Evolutionary conservation across 2,797 vertebrate genomes (phyloP).

Genomic region (Pelobates cultripes): DNA sequence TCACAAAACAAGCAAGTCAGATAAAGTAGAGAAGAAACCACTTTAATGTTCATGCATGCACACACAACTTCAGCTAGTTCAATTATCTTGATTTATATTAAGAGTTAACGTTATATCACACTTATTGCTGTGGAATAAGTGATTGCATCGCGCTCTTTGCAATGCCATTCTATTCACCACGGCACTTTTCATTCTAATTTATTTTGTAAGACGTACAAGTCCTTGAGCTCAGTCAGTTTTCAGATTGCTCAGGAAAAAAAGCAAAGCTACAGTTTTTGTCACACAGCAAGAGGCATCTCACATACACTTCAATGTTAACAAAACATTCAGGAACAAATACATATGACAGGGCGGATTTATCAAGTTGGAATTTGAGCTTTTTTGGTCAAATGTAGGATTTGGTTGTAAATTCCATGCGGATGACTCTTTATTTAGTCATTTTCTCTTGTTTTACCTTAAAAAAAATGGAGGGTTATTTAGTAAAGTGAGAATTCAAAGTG

Average conservation of each 20-base stretch:
- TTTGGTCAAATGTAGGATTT: too few relatives aligned
- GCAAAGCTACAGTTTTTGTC: conserved; percentile 26
- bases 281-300: conserved; percentile 5
- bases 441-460: too few relatives aligned
- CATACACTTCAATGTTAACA: conserved; percentile 19
- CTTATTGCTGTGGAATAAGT: conserved; percentile 37
- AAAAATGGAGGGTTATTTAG: too few relatives aligned
- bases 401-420: too few relatives aligned
- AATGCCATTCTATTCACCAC: conserved; percentile 35
- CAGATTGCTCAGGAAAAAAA: conserved; percentile 39
- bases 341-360: neutral
- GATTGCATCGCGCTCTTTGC: conserved; percentile 26
- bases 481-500: too few relatives aligned
- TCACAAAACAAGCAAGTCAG: conserved; percentile 12
- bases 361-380: too few relatives aligned
- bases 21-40: neutral
- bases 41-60: conserved; percentile 3
- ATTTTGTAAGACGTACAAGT: conserved; percentile 41
- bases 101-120: conserved; percentile 22
- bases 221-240: conserved; percentile 40
- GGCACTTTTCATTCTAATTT: conserved; percentile 42
- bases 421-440: too few relatives aligned
- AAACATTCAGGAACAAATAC: neutral
- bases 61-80: conserved; percentile 13
- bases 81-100: conserved; percentile 39